phyloP scores from a whole-genome alignment of 2,888 invertebrate genomes.

The Axea sp. region DNA sequence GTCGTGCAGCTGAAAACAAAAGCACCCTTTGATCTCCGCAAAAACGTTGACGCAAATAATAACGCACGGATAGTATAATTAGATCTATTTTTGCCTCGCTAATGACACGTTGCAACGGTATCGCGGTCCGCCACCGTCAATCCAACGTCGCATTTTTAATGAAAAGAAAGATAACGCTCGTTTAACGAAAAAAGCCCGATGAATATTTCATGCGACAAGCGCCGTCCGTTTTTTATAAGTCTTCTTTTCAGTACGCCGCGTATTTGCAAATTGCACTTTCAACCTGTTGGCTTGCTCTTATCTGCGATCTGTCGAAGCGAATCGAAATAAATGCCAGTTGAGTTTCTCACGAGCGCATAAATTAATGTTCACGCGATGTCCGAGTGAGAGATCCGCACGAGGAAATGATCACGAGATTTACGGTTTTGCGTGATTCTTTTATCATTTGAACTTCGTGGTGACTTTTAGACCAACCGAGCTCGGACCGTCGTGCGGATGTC shows the following conservation, averaged over 20 bases:
- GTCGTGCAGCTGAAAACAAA: slow-evolving; percentile 46
- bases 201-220: slow-evolving; percentile 53
- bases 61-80: slow-evolving; percentile 44
- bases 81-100: slow-evolving; percentile 52
- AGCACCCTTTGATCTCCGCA: slow-evolving; percentile 56
- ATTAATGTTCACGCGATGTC: slow-evolving; percentile 58
- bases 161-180: slow-evolving; percentile 36
- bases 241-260: slow-evolving; percentile 27
- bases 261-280: slow-evolving; percentile 55
- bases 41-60: slow-evolving; percentile 48
- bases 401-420: slow-evolving; percentile 34
- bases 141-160: slow-evolving; percentile 24
- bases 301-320: slow-evolving; percentile 50
- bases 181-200: slow-evolving; percentile 16
- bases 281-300: slow-evolving; percentile 45
- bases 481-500: no score
- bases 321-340: slow-evolving; percentile 45
- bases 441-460: no score
- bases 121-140: slow-evolving; percentile 32
- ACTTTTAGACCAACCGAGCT: no score
- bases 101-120: slow-evolving; percentile 56
- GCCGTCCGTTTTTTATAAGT: slow-evolving; percentile 36
- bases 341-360: slow-evolving; percentile 48
- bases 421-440: neutral
- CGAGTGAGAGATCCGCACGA: no score